Base-by-base conservation (phyloP, 2,113 vertebrate species). In the Oncorhynchus nerka region DNA sequence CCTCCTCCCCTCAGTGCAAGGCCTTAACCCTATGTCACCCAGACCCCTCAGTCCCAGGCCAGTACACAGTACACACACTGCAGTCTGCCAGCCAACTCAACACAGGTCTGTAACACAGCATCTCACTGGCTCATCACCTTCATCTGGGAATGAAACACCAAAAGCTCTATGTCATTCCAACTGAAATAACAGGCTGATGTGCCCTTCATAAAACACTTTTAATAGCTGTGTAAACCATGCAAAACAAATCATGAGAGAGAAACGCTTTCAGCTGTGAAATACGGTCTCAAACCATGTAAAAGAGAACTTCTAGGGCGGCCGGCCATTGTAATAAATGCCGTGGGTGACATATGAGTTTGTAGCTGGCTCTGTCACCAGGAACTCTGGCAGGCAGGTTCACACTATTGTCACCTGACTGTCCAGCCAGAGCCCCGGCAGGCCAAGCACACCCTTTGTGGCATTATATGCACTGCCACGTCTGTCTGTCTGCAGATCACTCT, bases 1-100 rank as follows among this genome's bases (percentile, higher is more conserved):
- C 87, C 30, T 70, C 87, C 26, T 68, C 32, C 68, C 15, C 11
- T 70, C 68, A 22, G 32, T 19, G 32, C 39, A 45, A 45, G 39
- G 39, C 32, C n/a, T 73, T 71, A 75, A 78, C 83, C 59, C 76
- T 34, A 9, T 39, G 15, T 39, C 67, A 68, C 32, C 32, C 67
- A 68, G 64, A 24, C 26, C 1, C 24, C 24, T 24, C 15, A 26
- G 64, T 66, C 22, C 22, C 26, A 66, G 64, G 26, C 64, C 12
- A 20, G 26, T 13, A 15, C 22, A 28, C 64, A 66, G 51, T 16
- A 57, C 51, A 57, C 51, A 57, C 51, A 57, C 13, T 13, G 13
- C 51, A 57, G 55, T 15, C 55, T 15, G 55, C 19, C 55, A 57
- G 4, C 13, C 55, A 11, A 6, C 15, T 20, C 55, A 11, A 45